These are phyloP conservation scores for Melanostoma mellinum DNA, from an alignment of 2,888 invertebrate species.

Conservation along the genomic window DNA sequence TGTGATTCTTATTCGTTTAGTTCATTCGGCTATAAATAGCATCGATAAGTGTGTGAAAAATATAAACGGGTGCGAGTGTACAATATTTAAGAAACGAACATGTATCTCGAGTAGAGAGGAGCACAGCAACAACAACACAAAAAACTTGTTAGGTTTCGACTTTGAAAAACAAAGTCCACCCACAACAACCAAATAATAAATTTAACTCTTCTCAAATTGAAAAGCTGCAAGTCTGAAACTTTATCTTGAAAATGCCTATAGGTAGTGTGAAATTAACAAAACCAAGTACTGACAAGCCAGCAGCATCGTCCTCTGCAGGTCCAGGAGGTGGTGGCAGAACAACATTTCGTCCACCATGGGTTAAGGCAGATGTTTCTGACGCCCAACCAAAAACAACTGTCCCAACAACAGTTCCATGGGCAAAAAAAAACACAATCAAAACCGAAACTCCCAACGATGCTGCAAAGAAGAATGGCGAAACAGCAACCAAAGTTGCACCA, in stretches of 20 bases:
- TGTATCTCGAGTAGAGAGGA: constrained; percentile 32
- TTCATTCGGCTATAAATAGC: constrained; percentile 64
- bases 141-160: neutral
- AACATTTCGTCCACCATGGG: constrained; percentile 88
- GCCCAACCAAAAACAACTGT: constrained; percentile 78
- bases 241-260: constrained; percentile 78
- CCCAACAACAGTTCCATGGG: constrained; percentile 83
- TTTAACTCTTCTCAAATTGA: constrained; percentile 44
- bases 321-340: constrained; percentile 83
- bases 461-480: constrained; percentile 75
- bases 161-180: constrained; percentile 25
- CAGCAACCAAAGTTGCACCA: constrained; percentile 64
- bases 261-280: constrained; percentile 78
- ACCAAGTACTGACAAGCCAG: constrained; percentile 55
- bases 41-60: constrained; percentile 51
- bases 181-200: constrained; percentile 4
- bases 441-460: constrained; percentile 70
- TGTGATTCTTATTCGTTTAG: constrained; percentile 43
- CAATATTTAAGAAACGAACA: constrained; percentile 34
- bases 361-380: constrained; percentile 83
- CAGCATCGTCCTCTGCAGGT: constrained; percentile 74
- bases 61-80: constrained; percentile 35
- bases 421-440: constrained; percentile 77
- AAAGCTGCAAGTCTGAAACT: constrained; percentile 37
- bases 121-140: neutral